phyloP scores from a whole-genome alignment of 2,113 vertebrate genomes.

The Elephantulus edwardii region DNA sequence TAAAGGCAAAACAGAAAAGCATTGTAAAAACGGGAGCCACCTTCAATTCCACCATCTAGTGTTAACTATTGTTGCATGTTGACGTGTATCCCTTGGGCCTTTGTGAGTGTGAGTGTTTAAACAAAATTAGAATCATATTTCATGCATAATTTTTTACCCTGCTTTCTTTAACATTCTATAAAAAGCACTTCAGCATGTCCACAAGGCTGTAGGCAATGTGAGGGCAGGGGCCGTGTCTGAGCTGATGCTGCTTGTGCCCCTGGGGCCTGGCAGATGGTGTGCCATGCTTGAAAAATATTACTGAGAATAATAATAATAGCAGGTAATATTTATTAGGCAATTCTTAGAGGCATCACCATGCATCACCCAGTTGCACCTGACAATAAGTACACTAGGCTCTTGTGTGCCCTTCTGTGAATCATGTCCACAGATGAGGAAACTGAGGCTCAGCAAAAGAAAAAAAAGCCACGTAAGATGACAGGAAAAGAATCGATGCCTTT shows the following conservation, averaged over 20 bases:
- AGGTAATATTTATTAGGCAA: neutral
- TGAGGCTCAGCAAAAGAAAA: no score
- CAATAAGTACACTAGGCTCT: no score
- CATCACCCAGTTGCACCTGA: neutral
- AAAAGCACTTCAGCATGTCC: constrained; percentile 48
- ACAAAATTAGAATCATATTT: constrained; percentile 67
- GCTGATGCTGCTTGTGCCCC: neutral
- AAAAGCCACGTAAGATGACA: no score
- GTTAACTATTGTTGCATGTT: constrained; percentile 32
- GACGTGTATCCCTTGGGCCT: constrained; percentile 46
- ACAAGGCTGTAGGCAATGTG: neutral
- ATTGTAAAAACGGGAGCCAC: constrained; percentile 49
- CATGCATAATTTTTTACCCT: constrained; percentile 59
- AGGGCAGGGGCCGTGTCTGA: neutral
- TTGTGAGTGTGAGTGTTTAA: constrained; percentile 66
- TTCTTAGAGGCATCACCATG: neutral
- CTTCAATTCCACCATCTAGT: neutral
- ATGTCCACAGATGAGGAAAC: neutral
- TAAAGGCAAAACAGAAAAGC: neutral
- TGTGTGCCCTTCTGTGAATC: neutral
- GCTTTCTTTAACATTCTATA: constrained; percentile 52
- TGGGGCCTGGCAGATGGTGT: neutral
- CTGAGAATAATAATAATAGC: neutral
- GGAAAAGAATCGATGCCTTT: no score
- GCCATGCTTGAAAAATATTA: neutral